Evolutionary conservation across 2,888 invertebrate species (phyloP).

Genomic region (Stratiomys singularior): DNA sequence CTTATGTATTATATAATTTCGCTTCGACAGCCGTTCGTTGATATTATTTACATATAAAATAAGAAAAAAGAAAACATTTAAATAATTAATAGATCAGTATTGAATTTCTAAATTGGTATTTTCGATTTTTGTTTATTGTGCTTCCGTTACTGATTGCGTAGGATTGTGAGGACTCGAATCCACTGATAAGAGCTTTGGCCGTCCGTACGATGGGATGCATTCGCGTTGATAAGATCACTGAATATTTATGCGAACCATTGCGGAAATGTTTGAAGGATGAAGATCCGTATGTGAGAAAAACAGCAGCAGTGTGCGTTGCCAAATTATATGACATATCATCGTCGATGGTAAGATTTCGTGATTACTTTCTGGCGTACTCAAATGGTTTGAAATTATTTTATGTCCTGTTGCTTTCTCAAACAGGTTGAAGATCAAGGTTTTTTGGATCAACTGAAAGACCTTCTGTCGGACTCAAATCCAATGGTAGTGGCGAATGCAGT

Average conservation of each 20-base stretch:
- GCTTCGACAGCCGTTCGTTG: constrained; percentile 32
- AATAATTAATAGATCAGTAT: background rate
- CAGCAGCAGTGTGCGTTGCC: constrained; percentile 99
- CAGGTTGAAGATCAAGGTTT: constrained; percentile 81
- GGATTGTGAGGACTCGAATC: constrained; percentile 99
- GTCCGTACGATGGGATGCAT: constrained; percentile 99
- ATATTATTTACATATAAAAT: background rate
- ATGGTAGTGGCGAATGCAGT: constrained; percentile 99
- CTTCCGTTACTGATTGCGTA: constrained; percentile 60
- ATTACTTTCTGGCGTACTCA: background rate
- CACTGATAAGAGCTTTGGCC: constrained; percentile 96
- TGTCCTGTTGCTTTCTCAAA: background rate
- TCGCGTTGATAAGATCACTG: constrained; percentile 99
- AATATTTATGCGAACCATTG: constrained; percentile 97
- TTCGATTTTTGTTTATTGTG: background rate
- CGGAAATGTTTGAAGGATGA: constrained; percentile 95
- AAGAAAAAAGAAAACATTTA: background rate
- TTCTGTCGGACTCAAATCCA: constrained; percentile 98
- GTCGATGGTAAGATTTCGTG: constrained; percentile 69
- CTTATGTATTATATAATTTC: constrained; percentile 12
- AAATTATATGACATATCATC: constrained; percentile 96
- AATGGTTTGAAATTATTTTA: background rate
- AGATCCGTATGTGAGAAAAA: constrained; percentile 97
- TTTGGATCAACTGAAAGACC: constrained; percentile 94
- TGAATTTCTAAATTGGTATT: background rate